phyloP scores from a whole-genome alignment of 2,888 invertebrate genomes.

The Lasioglossum oenotherae region DNA sequence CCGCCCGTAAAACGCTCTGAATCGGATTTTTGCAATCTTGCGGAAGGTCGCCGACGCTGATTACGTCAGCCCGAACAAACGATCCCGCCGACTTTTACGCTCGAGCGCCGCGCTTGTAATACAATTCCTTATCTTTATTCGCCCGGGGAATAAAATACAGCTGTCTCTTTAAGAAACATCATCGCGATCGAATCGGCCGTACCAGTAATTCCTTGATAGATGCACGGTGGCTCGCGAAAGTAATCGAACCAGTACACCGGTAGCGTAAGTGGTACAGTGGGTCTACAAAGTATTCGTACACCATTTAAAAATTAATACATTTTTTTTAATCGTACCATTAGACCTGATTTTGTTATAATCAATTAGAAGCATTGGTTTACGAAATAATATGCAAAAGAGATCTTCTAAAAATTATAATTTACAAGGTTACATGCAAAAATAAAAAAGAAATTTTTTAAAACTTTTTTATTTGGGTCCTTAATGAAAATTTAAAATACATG shows the following conservation, averaged over 20 bases:
- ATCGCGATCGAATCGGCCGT: background rate
- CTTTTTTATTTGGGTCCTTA: too few species aligned
- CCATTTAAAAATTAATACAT: too few species aligned
- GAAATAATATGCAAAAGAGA: too few species aligned
- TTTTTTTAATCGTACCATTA: too few species aligned
- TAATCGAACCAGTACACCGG: background rate
- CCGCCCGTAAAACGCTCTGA: constrained; percentile 39
- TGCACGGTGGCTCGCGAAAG: background rate
- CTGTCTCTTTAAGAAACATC: background rate
- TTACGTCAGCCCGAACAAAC: constrained; percentile 37
- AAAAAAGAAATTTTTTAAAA: too few species aligned
- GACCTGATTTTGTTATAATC: too few species aligned
- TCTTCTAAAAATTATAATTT: too few species aligned
- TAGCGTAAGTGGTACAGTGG: too few species aligned
- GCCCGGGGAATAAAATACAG: background rate
- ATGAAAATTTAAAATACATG: too few species aligned
- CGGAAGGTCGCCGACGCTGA: constrained; percentile 34
- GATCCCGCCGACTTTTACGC: constrained; percentile 18
- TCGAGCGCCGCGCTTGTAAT: background rate
- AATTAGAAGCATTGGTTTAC: too few species aligned
- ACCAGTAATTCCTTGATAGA: background rate
- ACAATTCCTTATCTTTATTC: constrained; percentile 11
- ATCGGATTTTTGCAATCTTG: constrained; percentile 43
- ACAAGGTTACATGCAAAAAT: too few species aligned
- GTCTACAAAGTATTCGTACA: too few species aligned